Base-by-base conservation (phyloP, 1,140 invertebrate species). In the Orchestia grillus region DNA sequence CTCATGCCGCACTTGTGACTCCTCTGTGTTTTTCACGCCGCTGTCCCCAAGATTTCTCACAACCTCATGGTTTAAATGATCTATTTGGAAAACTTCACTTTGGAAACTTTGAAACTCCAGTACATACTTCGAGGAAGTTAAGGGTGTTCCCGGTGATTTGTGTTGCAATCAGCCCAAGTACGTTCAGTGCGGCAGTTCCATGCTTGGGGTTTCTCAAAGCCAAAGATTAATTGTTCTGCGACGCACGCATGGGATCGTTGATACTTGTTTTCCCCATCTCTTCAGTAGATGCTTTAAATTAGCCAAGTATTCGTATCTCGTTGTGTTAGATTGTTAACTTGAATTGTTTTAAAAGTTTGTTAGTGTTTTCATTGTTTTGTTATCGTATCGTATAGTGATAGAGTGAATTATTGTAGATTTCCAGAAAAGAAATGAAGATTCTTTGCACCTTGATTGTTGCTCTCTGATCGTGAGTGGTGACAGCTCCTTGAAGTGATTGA, bases 311-410 rank as follows among this genome's bases (percentile, higher is more conserved):
- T 77, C 62, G 36, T 23, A 77, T 36, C 28, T 1, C 62, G 62
- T 77, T 77, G 62, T 77, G 62, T 77, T 77, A 23, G 62, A 77
- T 77, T 77, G 62, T 77, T 77, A 77, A 77, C 62, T 77, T 77
- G 62, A 77, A 77, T 77, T 77, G 62, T 3, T 77, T 77, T 77
- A 77, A 77, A 77, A 77, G 62, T 77, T 77, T 77, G 15, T 77
- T 23, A 77, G 62, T 77, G 62, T 77, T 77, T 77, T 77, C 62
- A 77, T 77, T 77, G 28, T 77, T 77, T 77, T 77, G 62, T 77
- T 77, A 77, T 77, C 62, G 28, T 53, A 53, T 53, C 47, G 47
- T 77, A 77, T 15, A 77, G 62, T 77, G 15, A 23, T 77, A 77
- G 47, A 53, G 62, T 77, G 62, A 77, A 36, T 77, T 77, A 19